Evolutionary conservation across 2,797 vertebrate species (phyloP).

Genomic region (Gadopsis marmoratus): DNA sequence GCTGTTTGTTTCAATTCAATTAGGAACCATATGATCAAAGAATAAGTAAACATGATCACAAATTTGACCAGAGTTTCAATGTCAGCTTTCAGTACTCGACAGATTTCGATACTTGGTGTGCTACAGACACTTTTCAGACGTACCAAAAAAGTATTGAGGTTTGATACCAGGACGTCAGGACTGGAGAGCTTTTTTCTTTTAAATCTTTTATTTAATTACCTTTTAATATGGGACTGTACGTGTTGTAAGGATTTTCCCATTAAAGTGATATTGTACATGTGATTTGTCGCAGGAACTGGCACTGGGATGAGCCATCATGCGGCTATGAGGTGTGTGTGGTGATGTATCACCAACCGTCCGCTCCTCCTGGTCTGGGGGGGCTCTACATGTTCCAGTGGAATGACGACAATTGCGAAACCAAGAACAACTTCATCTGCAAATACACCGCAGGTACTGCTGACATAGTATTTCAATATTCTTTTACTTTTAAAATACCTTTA

Average conservation of each 20-base stretch:
- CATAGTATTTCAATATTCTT: neutral
- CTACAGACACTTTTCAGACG: neutral
- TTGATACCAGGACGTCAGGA: neutral
- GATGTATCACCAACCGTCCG: slow-evolving; percentile 97
- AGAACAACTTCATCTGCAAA: slow-evolving; percentile 99
- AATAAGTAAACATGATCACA: neutral
- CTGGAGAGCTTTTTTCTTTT: neutral
- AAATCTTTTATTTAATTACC: neutral
- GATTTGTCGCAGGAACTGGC: slow-evolving; percentile 91
- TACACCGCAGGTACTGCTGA: slow-evolving; percentile 88
- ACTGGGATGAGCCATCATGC: slow-evolving; percentile 95
- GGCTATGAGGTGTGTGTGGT: slow-evolving; percentile 96
- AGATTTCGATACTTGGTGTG: too few relatives aligned
- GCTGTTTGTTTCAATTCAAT: neutral
- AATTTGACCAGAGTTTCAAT: neutral
- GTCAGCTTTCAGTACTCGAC: neutral
- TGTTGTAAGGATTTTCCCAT: neutral
- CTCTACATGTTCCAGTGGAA: slow-evolving; percentile 98
- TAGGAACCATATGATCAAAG: neutral
- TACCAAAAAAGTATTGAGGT: neutral
- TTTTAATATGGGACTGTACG: neutral
- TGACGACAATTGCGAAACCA: slow-evolving; percentile 95
- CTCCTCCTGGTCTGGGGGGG: slow-evolving; percentile 87
- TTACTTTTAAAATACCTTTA: neutral
- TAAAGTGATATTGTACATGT: neutral